These are phyloP conservation scores for Fragum fragum DNA, from an alignment of 2,888 invertebrate species.

Conservation along the genomic window DNA sequence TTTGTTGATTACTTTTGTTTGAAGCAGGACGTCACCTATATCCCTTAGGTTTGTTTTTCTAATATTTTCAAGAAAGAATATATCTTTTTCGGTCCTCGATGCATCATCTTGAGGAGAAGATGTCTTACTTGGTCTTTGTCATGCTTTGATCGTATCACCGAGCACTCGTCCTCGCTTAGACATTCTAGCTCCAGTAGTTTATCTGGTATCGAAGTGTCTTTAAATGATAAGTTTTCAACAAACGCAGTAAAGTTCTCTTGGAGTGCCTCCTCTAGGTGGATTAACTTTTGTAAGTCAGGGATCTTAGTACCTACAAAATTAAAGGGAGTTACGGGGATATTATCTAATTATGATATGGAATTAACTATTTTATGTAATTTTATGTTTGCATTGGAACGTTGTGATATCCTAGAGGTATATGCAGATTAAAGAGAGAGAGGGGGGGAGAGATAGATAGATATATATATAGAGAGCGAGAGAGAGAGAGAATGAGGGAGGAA, in stretches of 20 bases:
- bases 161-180: constrained; percentile 12
- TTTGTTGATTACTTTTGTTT: neutral
- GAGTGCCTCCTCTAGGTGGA: constrained; percentile 14
- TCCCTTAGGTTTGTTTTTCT: neutral
- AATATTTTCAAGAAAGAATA: neutral
- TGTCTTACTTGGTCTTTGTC: constrained; percentile 21
- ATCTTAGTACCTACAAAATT: neutral
- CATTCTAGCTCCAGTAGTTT: neutral
- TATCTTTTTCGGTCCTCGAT: constrained; percentile 7
- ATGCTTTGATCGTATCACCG: constrained; percentile 6
- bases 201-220: constrained; percentile 3
- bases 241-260: constrained; percentile 11
- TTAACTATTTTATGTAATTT: no score
- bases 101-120: constrained; percentile 6
- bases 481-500: no score
- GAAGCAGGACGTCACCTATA: constrained; percentile 3
- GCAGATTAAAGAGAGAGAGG: no score
- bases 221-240: neutral
- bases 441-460: no score
- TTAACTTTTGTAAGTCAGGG: neutral
- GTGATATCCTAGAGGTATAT: no score
- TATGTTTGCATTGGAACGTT: no score
- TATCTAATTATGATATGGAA: no score
- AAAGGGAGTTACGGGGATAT: no score
- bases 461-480: no score